Evolutionary conservation across 1,140 invertebrate species (phyloP).

Genomic region (Oscheius sp.): DNA sequence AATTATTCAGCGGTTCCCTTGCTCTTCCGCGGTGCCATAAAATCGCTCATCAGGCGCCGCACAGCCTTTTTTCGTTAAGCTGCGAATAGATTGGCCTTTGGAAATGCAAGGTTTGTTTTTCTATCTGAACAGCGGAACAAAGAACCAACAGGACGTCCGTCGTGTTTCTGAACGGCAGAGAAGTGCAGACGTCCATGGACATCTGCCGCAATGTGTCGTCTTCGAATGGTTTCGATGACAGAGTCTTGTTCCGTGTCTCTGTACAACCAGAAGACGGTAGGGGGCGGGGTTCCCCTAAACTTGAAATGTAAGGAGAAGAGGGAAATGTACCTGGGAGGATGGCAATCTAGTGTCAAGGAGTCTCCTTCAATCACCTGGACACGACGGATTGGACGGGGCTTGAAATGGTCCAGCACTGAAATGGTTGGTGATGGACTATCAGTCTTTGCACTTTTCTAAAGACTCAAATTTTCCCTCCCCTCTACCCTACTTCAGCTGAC

Average conservation of each 20-base stretch:
- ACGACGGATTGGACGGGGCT: conserved; percentile 12
- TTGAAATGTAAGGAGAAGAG: too few relatives aligned
- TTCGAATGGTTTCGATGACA: conserved; percentile 44
- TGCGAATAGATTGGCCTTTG: too few relatives aligned
- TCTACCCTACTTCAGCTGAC: too few relatives aligned
- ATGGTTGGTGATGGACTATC: too few relatives aligned
- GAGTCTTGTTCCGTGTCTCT: conserved; percentile 36
- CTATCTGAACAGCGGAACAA: neutral
- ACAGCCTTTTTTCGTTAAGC: too few relatives aligned
- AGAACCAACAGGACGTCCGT: conserved; percentile 29
- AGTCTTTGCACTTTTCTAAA: too few relatives aligned
- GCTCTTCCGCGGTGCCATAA: too few relatives aligned
- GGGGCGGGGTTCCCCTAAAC: conserved; percentile 83
- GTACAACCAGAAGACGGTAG: conserved; percentile 82
- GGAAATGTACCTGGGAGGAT: conserved; percentile 73
- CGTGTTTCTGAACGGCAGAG: conserved; percentile 36
- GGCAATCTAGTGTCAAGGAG: conserved; percentile 79
- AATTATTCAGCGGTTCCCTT: too few relatives aligned
- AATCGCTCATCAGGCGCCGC: too few relatives aligned
- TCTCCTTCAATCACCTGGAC: conserved; percentile 75
- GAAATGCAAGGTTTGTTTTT: too few relatives aligned
- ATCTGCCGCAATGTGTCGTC: conserved; percentile 48
- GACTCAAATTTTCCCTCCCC: too few relatives aligned
- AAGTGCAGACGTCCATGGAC: conserved; percentile 45
- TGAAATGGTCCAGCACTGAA: conserved; percentile 45